Percentiles rank a stretch among this genome's conserved stretches.
phyloP scores from a whole-genome alignment of 2,888 invertebrate genomes.

The Rotaria macrura region DNA sequence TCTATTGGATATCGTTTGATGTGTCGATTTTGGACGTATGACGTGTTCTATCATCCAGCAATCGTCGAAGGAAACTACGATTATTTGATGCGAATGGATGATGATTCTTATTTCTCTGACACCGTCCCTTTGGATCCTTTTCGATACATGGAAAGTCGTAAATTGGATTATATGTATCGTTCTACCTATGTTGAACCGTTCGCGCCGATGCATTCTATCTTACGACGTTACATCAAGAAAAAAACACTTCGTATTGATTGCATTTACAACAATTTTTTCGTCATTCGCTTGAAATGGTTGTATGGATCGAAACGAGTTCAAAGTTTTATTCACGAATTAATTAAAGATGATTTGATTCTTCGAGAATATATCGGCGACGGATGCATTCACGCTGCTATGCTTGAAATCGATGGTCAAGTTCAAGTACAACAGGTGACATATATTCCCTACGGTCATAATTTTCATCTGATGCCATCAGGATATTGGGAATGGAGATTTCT shows the following conservation, averaged over 20 bases:
- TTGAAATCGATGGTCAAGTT: not conserved
- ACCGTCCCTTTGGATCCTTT: not conserved
- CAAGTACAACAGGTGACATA: not conserved
- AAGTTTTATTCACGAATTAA: not conserved
- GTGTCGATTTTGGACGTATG: slow-evolving; percentile 9
- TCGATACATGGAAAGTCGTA: not conserved
- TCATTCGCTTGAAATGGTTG: not conserved
- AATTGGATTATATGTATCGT: not conserved
- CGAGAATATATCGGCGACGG: not conserved
- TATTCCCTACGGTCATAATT: not conserved
- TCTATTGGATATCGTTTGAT: not conserved
- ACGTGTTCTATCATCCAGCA: not conserved
- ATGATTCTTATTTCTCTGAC: not conserved
- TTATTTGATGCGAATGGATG: not conserved
- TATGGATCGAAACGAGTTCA: not conserved
- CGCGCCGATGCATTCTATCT: too few species aligned
- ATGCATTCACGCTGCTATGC: not conserved
- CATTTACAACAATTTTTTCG: not conserved
- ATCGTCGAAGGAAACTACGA: not conserved
- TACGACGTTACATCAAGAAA: too few species aligned
- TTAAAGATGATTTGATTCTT: not conserved
- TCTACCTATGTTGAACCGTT: not conserved
- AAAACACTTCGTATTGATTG: not conserved
- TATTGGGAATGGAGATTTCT: too few species aligned
- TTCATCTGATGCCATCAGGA: not conserved